Conservation (phyloP, 2,113 vertebrate species). For the Chaenogobius annularis region DNA sequence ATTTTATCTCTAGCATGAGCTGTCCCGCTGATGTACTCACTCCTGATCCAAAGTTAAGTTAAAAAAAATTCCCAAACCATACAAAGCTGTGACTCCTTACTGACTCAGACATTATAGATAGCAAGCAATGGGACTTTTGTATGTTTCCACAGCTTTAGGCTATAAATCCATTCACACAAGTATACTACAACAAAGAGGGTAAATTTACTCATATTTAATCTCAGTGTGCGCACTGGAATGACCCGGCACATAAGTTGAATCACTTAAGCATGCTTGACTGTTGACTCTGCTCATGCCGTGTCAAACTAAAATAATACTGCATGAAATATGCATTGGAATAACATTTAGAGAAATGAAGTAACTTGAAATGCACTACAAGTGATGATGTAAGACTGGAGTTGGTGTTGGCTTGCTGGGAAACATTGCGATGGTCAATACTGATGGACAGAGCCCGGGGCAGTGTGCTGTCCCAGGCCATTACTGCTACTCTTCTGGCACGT, state of each 20-base stretch:
- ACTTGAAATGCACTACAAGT: neutral
- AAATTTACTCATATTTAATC: slow-evolving; percentile 26
- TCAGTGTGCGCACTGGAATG: slow-evolving; percentile 11
- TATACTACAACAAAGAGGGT: slow-evolving; percentile 2
- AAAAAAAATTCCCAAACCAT: neutral
- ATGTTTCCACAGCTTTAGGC: neutral
- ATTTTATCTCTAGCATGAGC: neutral
- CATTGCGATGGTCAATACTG: slow-evolving; percentile 39
- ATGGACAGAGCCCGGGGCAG: slow-evolving; percentile 34
- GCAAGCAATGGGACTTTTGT: neutral
- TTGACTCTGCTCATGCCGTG: slow-evolving; percentile 24
- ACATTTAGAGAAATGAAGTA: neutral
- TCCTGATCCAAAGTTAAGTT: neutral
- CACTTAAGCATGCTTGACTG: slow-evolving; percentile 19
- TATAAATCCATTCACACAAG: neutral
- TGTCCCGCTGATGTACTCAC: neutral
- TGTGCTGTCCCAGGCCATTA: slow-evolving; percentile 44
- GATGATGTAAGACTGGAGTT: slow-evolving; percentile 7
- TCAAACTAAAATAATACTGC: neutral
- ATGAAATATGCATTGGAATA: neutral
- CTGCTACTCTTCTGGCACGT: slow-evolving; percentile 17
- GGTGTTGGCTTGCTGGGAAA: slow-evolving; percentile 41
- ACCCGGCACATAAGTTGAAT: slow-evolving; percentile 9
- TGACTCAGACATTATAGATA: neutral
- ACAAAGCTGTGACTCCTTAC: neutral